Evolutionary conservation across 2,888 invertebrate genomes (phyloP), one percentile per base, ranked within the genome.

Genomic region (Meghimatium bilineatum): DNA sequence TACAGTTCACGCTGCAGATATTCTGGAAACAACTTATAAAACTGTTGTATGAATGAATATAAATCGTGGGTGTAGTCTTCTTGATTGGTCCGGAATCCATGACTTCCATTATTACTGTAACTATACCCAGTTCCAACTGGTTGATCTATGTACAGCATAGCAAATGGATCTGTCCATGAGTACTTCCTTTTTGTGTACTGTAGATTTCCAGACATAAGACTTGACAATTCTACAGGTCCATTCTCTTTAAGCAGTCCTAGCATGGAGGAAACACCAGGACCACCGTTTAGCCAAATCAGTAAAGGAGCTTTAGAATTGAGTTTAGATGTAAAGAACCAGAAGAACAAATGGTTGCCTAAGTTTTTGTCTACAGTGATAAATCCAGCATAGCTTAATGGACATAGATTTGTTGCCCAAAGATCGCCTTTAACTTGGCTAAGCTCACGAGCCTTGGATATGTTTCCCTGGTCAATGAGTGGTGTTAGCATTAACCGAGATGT

Each of bases 261-360:
- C 81, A 94, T 82, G 0, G 93, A 94, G 0, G 93, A 91, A 0
- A 91, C 91, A 0, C 93, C 93, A 1, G 94, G 94, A 2, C 94
- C 94, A 29, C 94, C 94, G 88, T 94, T 94, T 82, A 93, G 86
- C 94, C 94, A 94, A 29, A 94, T 85, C 29, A 94, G 72, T 49
- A 94, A 90, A 5, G 94, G 94, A 0, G 92, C 93, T 69, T 87
- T 87, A 12, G 79, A 84, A 32, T 88, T 86, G 67, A 81, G 84
- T 90, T 95, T 95, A 0, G 97, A 95, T 0, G 97, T 97, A 92
- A 97, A 97, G 92, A 96, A 97, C 97, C 97, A 98, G 93, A 98
- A 97, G 94, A 97, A 98, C 94, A 97, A 95, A 91, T 97, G 97
- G 0, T 97, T 97, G 89, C 96, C 95, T 90, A 95, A 96, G 0